phyloP scores from a whole-genome alignment of 2,888 invertebrate species.

The Lycaena phlaeas region DNA sequence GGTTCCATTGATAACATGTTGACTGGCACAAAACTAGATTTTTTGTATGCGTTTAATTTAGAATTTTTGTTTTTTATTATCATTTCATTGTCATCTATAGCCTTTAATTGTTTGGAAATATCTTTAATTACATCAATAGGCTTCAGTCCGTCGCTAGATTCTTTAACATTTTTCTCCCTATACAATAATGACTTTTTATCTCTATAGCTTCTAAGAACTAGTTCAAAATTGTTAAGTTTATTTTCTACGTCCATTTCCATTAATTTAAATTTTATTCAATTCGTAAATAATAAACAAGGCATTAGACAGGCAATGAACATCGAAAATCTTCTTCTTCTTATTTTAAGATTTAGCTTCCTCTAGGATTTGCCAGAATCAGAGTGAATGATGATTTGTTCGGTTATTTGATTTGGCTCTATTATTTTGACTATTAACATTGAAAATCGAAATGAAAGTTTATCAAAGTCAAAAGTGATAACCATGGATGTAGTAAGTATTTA shows the following conservation, averaged over 20 bases:
- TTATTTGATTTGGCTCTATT: no score
- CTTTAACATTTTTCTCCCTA: constrained; percentile 15
- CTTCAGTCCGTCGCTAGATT: constrained; percentile 12
- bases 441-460: no score
- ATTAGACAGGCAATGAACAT: no score
- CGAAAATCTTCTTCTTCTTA: no score
- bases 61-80: constrained; percentile 17
- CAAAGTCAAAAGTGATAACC: no score
- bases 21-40: constrained; percentile 29
- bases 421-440: no score
- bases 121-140: constrained; percentile 34
- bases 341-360: no score
- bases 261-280: not conserved
- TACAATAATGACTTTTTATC: constrained; percentile 29
- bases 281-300: constrained; percentile 6
- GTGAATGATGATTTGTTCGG: no score
- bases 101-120: constrained; percentile 42
- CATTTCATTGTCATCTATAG: constrained; percentile 41
- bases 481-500: no score
- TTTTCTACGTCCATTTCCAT: constrained; percentile 20
- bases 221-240: constrained; percentile 28
- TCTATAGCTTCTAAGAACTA: constrained; percentile 21
- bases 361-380: no score
- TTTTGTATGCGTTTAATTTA: constrained; percentile 22
- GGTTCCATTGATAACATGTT: constrained; percentile 28